Evolutionary conservation across 2,888 invertebrate species (phyloP), one percentile per base, ranked within the genome.

Genomic region (Cartodere bifasciata): DNA sequence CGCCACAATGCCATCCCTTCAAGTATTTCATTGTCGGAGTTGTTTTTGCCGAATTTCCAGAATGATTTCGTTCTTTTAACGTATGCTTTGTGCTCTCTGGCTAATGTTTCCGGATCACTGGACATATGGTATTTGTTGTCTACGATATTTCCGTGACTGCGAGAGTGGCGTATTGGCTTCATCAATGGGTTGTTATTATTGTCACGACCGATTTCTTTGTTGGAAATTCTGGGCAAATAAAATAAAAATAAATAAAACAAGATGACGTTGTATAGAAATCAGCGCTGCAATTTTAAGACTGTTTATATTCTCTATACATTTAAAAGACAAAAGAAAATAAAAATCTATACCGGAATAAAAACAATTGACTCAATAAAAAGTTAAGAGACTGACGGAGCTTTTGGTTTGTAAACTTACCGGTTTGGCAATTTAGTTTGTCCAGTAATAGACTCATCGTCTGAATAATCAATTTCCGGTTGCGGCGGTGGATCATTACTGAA

Each of bases 1-100:
- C 79, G 78, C 86, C 86, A 86, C 31, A 86, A 63, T 0, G 84
- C 75, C 85, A 86, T 86, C 1, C 86, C 86, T 48, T 84, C 84
- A 47, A 86, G 64, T 29, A 85, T 82, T 37, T 85, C 84, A 44
- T 71, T 72, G 32, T 76, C 73, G 11, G 70, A 69, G 2, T 72
- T 72, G 29, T 63, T 64, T 32, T 77, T 72, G 13, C 84, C 76
- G 47, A 86, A 85, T 48, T 79, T 76, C 86, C 86, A 86, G 51
- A 86, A 81, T 0, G 84, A 84, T 53, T 85, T 86, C 0, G 84
- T 85, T 26, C 86, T 64, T 49, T 86, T 86, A 0, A 86, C 73
- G 35, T 76, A 70, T 1, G 74, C 70, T 40, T 72, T 75, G 47
- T 69, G 62, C 51, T 72, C 71, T 53, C 67, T 62, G 30, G 63